Percentiles rank a stretch among this genome's conserved stretches.
Conservation (phyloP, 2,888 invertebrate species). For the Andrena haemorrhoa region DNA sequence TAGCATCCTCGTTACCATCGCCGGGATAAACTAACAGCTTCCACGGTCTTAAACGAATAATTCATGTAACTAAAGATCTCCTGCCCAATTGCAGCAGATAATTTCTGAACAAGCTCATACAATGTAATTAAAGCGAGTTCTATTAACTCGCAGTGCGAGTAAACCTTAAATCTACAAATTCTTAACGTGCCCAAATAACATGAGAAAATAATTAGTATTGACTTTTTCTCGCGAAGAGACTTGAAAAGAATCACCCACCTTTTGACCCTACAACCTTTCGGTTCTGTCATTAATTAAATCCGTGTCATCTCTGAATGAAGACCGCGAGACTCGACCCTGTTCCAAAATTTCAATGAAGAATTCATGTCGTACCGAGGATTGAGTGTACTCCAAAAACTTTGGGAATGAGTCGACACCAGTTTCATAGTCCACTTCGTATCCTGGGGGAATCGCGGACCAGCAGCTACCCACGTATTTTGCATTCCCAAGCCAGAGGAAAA, state of each 20-base stretch:
- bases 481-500: constrained; percentile 82
- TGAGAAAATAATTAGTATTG: neutral
- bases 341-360: neutral
- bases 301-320: neutral
- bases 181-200: no score
- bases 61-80: no score
- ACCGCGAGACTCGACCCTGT: constrained; percentile 8
- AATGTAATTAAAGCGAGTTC: no score
- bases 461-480: constrained; percentile 75
- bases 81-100: no score
- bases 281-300: constrained; percentile 37
- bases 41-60: no score
- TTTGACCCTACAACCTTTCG: neutral
- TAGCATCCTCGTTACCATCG: no score
- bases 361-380: constrained; percentile 71
- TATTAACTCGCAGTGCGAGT: no score
- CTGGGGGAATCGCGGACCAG: constrained; percentile 80
- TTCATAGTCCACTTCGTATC: constrained; percentile 76
- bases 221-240: neutral
- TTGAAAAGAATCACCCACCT: neutral
- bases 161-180: no score
- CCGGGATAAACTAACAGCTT: no score
- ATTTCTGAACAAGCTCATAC: no score
- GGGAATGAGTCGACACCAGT: constrained; percentile 75
- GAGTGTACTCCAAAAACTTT: constrained; percentile 78